Evolutionary conservation across 2,888 invertebrate species (phyloP).

Genomic region (Orthosia gothica): DNA sequence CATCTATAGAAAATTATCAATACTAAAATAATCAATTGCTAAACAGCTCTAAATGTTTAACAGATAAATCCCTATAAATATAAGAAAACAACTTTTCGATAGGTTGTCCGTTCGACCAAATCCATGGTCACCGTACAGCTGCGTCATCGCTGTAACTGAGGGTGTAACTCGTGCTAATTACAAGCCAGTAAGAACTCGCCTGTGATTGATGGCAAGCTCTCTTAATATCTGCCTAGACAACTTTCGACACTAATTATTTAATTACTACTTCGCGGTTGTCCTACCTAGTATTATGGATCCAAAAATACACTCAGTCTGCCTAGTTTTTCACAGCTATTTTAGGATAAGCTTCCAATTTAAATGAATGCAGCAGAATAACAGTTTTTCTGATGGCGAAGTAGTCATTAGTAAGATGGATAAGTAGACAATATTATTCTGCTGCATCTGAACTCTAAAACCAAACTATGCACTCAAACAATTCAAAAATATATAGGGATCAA

Average conservation of each 20-base stretch:
- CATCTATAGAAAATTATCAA: too few relatives aligned
- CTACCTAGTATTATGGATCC: not conserved
- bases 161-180: slow-evolving; percentile 62
- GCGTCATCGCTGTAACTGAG: slow-evolving; percentile 57
- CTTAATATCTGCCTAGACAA: slow-evolving; percentile 45
- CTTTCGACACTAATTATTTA: slow-evolving; percentile 35
- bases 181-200: slow-evolving; percentile 50
- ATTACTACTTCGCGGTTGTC: slow-evolving; percentile 30
- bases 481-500: too few relatives aligned
- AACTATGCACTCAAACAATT: too few relatives aligned
- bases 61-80: too few relatives aligned
- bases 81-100: too few relatives aligned
- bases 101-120: not conserved
- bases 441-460: too few relatives aligned
- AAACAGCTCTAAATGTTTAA: too few relatives aligned
- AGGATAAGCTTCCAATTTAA: not conserved
- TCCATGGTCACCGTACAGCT: slow-evolving; percentile 56
- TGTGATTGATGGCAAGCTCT: slow-evolving; percentile 58
- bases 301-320: not conserved
- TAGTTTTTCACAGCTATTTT: not conserved
- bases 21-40: too few relatives aligned
- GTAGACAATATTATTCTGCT: too few relatives aligned
- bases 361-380: too few relatives aligned
- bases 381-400: not conserved
- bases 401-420: too few relatives aligned